These are phyloP conservation scores for Zonitis immaculata DNA, from an alignment of 2,888 invertebrate species.

Conservation along the genomic window DNA sequence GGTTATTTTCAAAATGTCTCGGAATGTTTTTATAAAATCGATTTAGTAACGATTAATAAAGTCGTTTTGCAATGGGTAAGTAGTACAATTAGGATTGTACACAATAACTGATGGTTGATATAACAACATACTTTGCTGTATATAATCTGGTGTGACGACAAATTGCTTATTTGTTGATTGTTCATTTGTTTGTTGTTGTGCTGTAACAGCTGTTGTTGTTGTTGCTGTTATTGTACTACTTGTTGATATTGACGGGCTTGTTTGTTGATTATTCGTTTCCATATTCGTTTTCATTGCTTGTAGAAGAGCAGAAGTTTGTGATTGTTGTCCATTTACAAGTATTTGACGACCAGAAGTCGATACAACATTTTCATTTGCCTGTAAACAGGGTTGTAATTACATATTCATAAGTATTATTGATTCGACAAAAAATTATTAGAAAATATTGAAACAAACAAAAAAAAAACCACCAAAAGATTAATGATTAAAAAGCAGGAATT, in stretches of 20 bases:
- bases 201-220: constrained; percentile 42
- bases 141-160: constrained; percentile 86
- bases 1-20: not conserved
- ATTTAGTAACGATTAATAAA: constrained; percentile 30
- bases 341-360: constrained; percentile 36
- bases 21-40: constrained; percentile 13
- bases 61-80: constrained; percentile 50
- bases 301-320: constrained; percentile 42
- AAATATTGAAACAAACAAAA: not conserved
- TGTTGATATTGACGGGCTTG: constrained; percentile 21
- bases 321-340: constrained; percentile 46
- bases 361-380: constrained; percentile 19
- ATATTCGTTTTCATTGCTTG: constrained; percentile 44
- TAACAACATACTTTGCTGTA: constrained; percentile 81
- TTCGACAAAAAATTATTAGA: not conserved
- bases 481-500: not conserved
- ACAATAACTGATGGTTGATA: constrained; percentile 49
- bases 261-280: constrained; percentile 30
- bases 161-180: constrained; percentile 59
- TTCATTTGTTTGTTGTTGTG: constrained; percentile 22
- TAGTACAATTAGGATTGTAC: constrained; percentile 47
- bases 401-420: not conserved
- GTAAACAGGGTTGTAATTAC: constrained; percentile 7
- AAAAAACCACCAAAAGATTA: not conserved
- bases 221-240: constrained; percentile 16